These are phyloP conservation scores for Erythrocercus mccallii DNA, from an alignment of 2,113 vertebrate species.

Conservation along the genomic window DNA sequence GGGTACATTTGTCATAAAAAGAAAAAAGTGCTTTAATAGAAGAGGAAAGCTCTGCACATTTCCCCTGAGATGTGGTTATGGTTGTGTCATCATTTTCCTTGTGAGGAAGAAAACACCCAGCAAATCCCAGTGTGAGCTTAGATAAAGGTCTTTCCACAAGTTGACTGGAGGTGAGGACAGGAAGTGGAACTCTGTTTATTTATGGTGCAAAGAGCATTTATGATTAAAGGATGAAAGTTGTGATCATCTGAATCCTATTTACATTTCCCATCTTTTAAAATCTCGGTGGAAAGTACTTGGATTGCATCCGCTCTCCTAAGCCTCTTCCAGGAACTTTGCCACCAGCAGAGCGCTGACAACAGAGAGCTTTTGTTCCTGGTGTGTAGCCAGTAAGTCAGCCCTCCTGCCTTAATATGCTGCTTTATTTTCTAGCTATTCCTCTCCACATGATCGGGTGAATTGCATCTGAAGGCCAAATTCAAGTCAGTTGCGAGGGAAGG, in stretches of 20 bases:
- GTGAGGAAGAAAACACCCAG: background rate
- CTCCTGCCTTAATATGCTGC: background rate
- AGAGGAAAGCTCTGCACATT: background rate
- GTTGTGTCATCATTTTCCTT: background rate
- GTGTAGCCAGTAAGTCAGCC: background rate
- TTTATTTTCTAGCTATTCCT: background rate
- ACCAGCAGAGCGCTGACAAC: background rate
- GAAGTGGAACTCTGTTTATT: background rate
- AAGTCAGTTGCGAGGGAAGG: background rate
- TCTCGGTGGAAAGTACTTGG: background rate
- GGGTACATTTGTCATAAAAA: background rate
- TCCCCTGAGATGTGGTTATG: background rate
- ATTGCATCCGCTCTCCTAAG: background rate
- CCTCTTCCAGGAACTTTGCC: background rate
- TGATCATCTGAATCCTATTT: background rate
- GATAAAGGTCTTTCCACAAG: background rate
- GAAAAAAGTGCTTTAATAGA: background rate
- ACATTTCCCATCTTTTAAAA: background rate
- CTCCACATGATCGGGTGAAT: background rate
- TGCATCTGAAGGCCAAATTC: background rate
- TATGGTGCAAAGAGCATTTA: background rate
- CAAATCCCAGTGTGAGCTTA: background rate
- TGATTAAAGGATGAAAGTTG: background rate
- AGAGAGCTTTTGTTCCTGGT: background rate
- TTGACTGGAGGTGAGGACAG: background rate